A percentile compares a stretch with the other conserved stretches of the same genome.
Conservation (phyloP, 2,113 vertebrate genomes). For the Saguinus imperator region DNA sequence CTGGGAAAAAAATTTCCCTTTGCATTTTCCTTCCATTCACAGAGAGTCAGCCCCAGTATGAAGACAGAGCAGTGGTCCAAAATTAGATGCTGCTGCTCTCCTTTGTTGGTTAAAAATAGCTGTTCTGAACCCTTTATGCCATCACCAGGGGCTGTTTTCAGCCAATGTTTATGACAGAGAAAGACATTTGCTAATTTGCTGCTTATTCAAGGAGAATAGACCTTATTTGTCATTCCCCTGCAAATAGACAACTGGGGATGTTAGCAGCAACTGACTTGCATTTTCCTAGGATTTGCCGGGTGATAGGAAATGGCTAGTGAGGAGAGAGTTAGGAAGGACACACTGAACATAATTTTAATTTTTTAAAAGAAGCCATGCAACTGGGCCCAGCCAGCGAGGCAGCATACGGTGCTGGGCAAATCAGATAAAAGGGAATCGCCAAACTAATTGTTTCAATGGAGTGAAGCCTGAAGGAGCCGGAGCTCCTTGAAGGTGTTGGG, state of each 20-base stretch:
- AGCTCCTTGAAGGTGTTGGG: not conserved
- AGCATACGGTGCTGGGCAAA: fast-evolving
- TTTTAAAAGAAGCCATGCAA: not conserved
- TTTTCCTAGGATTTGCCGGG: not conserved
- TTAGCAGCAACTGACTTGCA: not conserved
- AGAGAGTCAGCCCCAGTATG: not conserved
- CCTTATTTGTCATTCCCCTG: not conserved
- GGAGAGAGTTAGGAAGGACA: not conserved
- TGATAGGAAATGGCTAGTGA: not conserved
- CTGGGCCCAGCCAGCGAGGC: fast-evolving
- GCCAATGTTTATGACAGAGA: slow-evolving; percentile 61
- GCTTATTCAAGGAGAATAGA: slow-evolving; percentile 25
- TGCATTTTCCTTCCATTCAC: not conserved
- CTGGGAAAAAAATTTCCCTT: not conserved
- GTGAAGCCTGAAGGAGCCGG: not conserved
- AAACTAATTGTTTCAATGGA: not conserved
- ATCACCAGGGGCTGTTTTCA: slow-evolving; percentile 54
- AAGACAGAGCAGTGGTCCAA: not conserved
- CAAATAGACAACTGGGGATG: not conserved
- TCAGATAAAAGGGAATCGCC: not conserved
- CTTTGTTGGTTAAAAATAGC: slow-evolving; percentile 68
- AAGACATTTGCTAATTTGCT: slow-evolving; percentile 29
- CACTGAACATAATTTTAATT: not conserved
- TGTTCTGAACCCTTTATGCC: not conserved
- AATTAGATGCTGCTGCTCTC: slow-evolving; percentile 48